Evolutionary conservation across 2,888 invertebrate genomes (phyloP), one percentile per base, ranked within the genome.

Genomic region (Salpingus planirostris): DNA sequence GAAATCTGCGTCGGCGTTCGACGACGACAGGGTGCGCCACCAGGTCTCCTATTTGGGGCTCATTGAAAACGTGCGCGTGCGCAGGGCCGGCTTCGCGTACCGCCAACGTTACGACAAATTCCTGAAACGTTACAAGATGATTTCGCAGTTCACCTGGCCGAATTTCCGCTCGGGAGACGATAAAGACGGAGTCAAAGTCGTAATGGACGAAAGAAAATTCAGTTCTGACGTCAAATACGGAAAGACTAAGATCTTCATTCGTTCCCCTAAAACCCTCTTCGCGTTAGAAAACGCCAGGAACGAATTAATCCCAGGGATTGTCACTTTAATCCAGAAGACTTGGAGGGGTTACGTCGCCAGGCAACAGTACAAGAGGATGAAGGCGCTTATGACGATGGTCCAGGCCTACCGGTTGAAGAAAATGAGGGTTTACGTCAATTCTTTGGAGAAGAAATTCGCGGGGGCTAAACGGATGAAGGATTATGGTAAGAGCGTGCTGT

Each of bases 71-170:
- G 90, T 96, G 25, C 76, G 93, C 38, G 96, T 97, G 11, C 76
- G 96, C 3, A 76, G 96, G 56, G 96, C 96, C 33, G 97, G 97
- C 24, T 97, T 97, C 68, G 96, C 93, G n/a, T 84, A 89, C 65
- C 76, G 97, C 24, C 90, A 92, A 69, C 76, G 86, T 41, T 97
- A 95, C 68, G 89, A 88, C 59, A 77, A 88, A 54, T 96, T 96
- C 72, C 74, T 95, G 41, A 78, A 86, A 64, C 81, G 83, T 78
- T 97, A 97, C 73, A 97, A 97, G 72, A 91, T 96, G 88, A 83
- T 95, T 47, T 89, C 87, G 0, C 82, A 85, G 57, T 84, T 83
- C 64, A 97, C 96, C 2, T 97, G 97, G 97, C 97, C 97, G 18
- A 95, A 92, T 68, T 96, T 84, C 70, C 77, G 81, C 36, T 78